phyloP scores from a whole-genome alignment of 2,113 vertebrate genomes.

The Lamprotornis superbus region DNA sequence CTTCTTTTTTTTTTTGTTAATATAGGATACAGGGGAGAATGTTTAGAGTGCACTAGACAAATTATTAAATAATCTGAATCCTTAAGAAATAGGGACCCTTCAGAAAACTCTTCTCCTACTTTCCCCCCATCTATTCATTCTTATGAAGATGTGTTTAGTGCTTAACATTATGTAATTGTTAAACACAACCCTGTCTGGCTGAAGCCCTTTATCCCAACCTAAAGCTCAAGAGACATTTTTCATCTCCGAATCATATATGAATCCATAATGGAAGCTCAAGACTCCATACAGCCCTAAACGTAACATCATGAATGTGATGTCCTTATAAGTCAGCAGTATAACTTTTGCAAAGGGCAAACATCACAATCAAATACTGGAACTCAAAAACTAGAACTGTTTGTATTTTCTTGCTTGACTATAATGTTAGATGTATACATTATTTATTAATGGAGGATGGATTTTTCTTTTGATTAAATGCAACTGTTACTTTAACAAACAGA shows the following conservation, averaged over 20 bases:
- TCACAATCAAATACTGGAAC: constrained; percentile 24
- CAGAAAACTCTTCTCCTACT: neutral
- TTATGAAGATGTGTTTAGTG: neutral
- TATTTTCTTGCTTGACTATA: constrained; percentile 61
- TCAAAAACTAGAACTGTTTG: constrained; percentile 26
- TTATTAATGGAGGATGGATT: constrained; percentile 69
- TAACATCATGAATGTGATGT: neutral
- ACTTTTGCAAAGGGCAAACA: constrained; percentile 44
- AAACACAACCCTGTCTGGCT: neutral
- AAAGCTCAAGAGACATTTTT: neutral
- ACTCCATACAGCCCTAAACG: neutral
- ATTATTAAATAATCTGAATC: neutral
- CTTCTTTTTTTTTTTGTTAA: neutral
- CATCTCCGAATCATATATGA: neutral
- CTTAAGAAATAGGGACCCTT: neutral
- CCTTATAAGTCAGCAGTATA: constrained; percentile 26
- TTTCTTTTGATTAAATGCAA: constrained; percentile 73
- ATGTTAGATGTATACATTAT: constrained; percentile 65
- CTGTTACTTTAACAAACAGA: constrained; percentile 72
- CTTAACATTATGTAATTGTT: neutral
- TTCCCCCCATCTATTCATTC: neutral
- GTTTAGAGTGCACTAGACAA: neutral
- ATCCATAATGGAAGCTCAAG: neutral
- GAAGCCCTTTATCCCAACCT: neutral
- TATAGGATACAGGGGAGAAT: neutral